These are phyloP conservation scores for Tenthredo notha DNA, from an alignment of 2,888 invertebrate species.

Conservation along the genomic window DNA sequence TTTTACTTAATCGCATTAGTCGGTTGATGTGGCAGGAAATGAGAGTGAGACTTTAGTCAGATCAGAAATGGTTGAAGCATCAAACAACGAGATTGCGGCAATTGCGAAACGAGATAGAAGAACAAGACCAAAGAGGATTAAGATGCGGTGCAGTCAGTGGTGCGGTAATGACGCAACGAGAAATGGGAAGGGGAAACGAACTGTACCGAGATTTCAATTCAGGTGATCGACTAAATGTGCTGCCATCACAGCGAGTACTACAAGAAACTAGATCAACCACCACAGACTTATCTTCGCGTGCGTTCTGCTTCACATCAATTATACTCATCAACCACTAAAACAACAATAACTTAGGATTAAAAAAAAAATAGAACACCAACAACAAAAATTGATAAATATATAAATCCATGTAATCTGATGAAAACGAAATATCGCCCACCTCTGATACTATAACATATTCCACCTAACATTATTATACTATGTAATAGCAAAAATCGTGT, in stretches of 20 bases:
- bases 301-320: not conserved
- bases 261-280: not conserved
- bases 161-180: not conserved
- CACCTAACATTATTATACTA: too few relatives aligned
- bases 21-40: not conserved
- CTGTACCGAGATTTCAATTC: not conserved
- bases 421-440: too few relatives aligned
- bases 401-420: not conserved
- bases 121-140: not conserved
- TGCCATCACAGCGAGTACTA: not conserved
- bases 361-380: too few relatives aligned
- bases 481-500: too few relatives aligned
- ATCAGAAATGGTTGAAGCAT: not conserved
- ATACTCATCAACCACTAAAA: not conserved
- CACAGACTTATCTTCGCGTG: not conserved
- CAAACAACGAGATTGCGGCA: not conserved
- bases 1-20: not conserved
- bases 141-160: not conserved
- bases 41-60: not conserved
- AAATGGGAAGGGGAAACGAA: not conserved
- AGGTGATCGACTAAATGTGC: not conserved
- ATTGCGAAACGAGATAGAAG: not conserved
- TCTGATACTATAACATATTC: too few relatives aligned
- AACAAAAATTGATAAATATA: not conserved
- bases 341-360: too few relatives aligned